Evolutionary conservation across 2,113 vertebrate species (phyloP), one percentile per base, ranked within the genome.

Genomic region (Vulpes ferrilata): DNA sequence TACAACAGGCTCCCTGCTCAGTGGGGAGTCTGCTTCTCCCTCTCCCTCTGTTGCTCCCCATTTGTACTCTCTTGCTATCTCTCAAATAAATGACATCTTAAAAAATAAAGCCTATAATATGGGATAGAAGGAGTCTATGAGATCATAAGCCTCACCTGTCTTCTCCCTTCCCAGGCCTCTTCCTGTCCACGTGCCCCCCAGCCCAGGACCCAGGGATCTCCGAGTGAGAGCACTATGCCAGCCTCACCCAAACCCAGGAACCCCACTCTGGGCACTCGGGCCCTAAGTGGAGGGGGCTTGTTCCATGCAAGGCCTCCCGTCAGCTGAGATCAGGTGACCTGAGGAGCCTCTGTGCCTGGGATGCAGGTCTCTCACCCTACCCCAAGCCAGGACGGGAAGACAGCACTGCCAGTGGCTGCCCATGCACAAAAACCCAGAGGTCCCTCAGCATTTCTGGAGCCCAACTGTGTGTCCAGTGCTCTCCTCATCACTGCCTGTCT

Each of bases 321-420:
- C 1, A 1, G n/a, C 27, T 12, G 11, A 25, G 23, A 30, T 17
- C 23, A 2, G 20, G 13, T 19, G 8, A 17, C 59, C 15, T 9
- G 2, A 0, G 27, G 38, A n/a, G 59, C 30, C 25, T 55, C 32
- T 53, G 22, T 23, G 8, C 23, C 84, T 17, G 11, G 13, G 69
- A 27, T 32, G 22, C 88, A 0, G 2, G 10, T 32, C 20, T 23
- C 12, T 13, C 32, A 13, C 16, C 53, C 38, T 7, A 16, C 51
- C 15, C 6, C 35, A 32, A 7, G 23, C 30, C 60, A 25, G 15
- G 13, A 25, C 11, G 25, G 53, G 55, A 32, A 73, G 19, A 38
- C 0, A 1, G 53, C 32, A 19, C 8, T 59, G 11, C 43, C n/a
- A 11, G 32, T 4, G 35, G 12, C 88, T 3, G 1, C 48, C 82